These are phyloP conservation scores for Iselma pallidipennis DNA, from an alignment of 2,888 invertebrate genomes.

Conservation along the genomic window DNA sequence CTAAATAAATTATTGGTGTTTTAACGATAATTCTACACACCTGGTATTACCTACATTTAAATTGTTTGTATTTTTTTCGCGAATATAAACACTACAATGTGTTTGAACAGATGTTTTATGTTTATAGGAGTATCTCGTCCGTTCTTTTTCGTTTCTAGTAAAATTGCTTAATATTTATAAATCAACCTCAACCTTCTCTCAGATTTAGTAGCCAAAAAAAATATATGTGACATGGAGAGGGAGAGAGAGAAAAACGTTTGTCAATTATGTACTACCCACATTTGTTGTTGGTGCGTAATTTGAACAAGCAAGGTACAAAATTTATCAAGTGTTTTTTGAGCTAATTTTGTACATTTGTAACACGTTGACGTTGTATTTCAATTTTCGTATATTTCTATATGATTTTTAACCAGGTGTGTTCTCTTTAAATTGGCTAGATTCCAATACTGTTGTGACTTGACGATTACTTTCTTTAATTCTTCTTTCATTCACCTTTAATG, in stretches of 20 bases:
- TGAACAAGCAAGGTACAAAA: background rate
- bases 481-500: slow-evolving; percentile 16
- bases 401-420: slow-evolving; percentile 10
- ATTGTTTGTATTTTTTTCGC: background rate
- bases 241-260: too few species aligned
- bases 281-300: background rate
- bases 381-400: background rate
- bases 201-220: background rate
- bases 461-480: slow-evolving; percentile 2
- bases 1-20: background rate
- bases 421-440: slow-evolving; percentile 3
- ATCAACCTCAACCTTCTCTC: background rate
- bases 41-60: too few species aligned
- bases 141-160: background rate
- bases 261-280: background rate
- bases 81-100: background rate
- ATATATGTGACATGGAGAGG: too few species aligned
- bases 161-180: background rate
- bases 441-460: background rate
- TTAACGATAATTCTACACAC: too few species aligned
- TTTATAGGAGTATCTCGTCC: too few species aligned
- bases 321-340: background rate
- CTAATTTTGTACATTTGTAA: background rate
- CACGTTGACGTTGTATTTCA: background rate
- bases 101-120: background rate